phyloP scores from a whole-genome alignment of 1,140 invertebrate species.

The Hydropsyche tenuis region DNA sequence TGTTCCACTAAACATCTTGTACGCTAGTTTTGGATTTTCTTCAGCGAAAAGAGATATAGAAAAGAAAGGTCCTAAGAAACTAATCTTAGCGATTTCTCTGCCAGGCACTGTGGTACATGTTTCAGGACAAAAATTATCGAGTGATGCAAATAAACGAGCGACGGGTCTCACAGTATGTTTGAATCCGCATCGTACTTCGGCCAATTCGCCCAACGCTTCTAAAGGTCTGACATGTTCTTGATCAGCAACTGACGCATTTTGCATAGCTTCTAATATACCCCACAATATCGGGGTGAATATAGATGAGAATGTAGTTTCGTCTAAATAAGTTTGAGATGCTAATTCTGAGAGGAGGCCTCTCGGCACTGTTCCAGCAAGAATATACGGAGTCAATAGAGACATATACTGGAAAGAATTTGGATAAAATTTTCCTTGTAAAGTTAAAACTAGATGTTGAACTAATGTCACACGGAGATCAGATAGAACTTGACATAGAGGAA shows the following conservation, averaged over 20 bases:
- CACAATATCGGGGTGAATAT: conserved; percentile 58
- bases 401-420: conserved; percentile 55
- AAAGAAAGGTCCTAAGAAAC: conserved; percentile 89
- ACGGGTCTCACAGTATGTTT: conserved; percentile 69
- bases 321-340: conserved; percentile 55
- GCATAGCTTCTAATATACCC: conserved; percentile 61
- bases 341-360: conserved; percentile 59
- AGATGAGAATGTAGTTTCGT: conserved; percentile 56
- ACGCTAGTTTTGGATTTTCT: conserved; percentile 83
- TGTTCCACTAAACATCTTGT: conserved; percentile 56
- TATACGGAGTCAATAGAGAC: conserved; percentile 58
- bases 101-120: conserved; percentile 74
- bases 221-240: conserved; percentile 54
- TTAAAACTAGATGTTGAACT: conserved; percentile 58
- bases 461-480: conserved; percentile 56
- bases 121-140: conserved; percentile 80
- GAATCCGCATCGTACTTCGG: conserved; percentile 56
- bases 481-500: conserved; percentile 52
- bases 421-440: conserved; percentile 56
- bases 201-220: conserved; percentile 53
- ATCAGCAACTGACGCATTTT: conserved; percentile 48
- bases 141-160: conserved; percentile 76
- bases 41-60: conserved; percentile 90
- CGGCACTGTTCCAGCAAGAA: conserved; percentile 57
- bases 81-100: conserved; percentile 81